A percentile compares a stretch with the other conserved stretches of the same genome.
Conservation (phyloP, 1,140 invertebrate species). For the Pogonomyrmex barbatus region DNA sequence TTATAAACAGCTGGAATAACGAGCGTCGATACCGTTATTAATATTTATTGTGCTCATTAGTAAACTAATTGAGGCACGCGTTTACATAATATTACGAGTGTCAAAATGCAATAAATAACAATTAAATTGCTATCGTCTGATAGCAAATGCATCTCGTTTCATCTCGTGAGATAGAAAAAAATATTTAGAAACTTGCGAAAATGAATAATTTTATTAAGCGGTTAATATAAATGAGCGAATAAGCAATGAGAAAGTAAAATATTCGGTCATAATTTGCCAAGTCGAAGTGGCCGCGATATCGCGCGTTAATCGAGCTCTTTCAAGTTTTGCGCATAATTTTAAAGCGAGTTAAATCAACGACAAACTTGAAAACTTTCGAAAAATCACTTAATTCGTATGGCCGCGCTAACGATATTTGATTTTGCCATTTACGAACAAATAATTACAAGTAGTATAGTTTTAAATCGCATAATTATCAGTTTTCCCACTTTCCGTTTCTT, state of each 20-base stretch:
- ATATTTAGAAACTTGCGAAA: background rate
- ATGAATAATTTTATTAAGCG: background rate
- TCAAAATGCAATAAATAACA: constrained; percentile 30
- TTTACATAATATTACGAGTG: constrained; percentile 22
- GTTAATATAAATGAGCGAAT: constrained; percentile 30
- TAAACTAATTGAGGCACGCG: constrained; percentile 17
- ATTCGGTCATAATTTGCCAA: constrained; percentile 7
- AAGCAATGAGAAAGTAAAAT: constrained; percentile 5
- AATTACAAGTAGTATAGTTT: background rate
- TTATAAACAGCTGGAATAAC: constrained; percentile 13
- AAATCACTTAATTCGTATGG: constrained; percentile 38
- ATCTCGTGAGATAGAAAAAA: background rate
- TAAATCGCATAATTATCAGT: no score
- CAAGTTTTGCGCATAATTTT: constrained; percentile 45
- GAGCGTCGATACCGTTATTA: constrained; percentile 20
- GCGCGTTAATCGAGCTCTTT: constrained; percentile 17
- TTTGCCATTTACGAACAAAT: constrained; percentile 11
- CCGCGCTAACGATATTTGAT: constrained; percentile 7
- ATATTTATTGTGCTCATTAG: constrained; percentile 43
- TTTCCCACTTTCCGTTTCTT: no score
- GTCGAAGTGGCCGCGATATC: constrained; percentile 4
- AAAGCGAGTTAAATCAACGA: constrained; percentile 27
- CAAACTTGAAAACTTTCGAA: constrained; percentile 9
- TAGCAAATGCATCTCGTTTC: background rate
- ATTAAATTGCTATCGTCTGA: background rate